Conservation (phyloP, 2,797 vertebrate genomes). For the Ctenopoma multispine region DNA sequence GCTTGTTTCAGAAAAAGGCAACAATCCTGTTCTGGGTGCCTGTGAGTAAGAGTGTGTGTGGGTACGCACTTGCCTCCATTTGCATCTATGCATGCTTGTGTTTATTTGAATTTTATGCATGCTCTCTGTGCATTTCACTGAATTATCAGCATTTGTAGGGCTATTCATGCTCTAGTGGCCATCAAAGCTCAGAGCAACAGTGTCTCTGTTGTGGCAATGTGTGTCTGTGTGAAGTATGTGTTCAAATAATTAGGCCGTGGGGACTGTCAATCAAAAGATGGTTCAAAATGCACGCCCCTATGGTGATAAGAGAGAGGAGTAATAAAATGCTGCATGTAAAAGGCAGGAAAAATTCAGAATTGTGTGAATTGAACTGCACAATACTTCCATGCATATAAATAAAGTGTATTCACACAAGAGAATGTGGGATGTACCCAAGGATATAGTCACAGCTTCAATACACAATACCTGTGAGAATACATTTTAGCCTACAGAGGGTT, state of each 20-base stretch:
- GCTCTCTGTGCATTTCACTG: constrained; percentile 41
- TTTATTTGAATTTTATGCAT: constrained; percentile 55
- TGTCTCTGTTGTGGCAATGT: constrained; percentile 28
- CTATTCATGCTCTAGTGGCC: constrained; percentile 51
- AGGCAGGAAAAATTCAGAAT: constrained; percentile 13
- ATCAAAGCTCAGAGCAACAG: constrained; percentile 36
- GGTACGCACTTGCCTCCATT: not conserved
- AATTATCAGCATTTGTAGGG: constrained; percentile 48
- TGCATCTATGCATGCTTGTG: constrained; percentile 19
- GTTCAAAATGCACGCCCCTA: constrained; percentile 40
- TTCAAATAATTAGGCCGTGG: constrained; percentile 63
- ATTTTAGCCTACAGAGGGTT: not conserved
- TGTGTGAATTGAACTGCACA: not conserved
- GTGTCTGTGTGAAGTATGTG: constrained; percentile 31
- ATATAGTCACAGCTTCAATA: constrained; percentile 26
- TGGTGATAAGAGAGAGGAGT: constrained; percentile 21
- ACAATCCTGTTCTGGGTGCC: constrained; percentile 19
- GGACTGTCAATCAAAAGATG: constrained; percentile 60
- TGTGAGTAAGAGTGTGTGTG: constrained; percentile 13
- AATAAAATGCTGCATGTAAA: constrained; percentile 38
- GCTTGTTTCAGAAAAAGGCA: constrained; percentile 26
- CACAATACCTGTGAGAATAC: not conserved
- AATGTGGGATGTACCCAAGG: constrained; percentile 3
- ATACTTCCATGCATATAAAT: constrained; percentile 37
- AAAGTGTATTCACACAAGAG: constrained; percentile 18